Conservation (phyloP, 30 jellyfish, hydroid and myxozoan species). For the Cassiopea andromeda region DNA sequence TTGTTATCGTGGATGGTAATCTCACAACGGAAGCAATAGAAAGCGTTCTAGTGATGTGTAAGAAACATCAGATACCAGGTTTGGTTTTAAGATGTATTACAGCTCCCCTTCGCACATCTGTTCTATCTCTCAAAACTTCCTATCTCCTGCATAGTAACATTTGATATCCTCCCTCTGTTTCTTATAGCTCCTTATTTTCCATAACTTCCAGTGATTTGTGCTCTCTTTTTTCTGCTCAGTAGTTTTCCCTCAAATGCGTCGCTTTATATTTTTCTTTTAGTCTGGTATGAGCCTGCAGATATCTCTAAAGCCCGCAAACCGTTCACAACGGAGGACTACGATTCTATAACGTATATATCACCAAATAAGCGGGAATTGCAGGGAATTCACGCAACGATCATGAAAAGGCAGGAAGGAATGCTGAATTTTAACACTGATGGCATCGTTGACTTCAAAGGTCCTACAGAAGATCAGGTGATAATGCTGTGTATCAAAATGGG, state of each 20-base stretch:
- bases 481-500: slow-evolving; percentile 45
- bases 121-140: too few species aligned
- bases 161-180: too few species aligned
- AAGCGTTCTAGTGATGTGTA: slow-evolving; percentile 49
- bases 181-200: too few species aligned
- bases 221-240: too few species aligned
- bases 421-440: slow-evolving; percentile 37
- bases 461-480: slow-evolving; percentile 43
- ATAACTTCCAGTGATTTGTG: too few species aligned
- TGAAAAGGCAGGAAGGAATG: slow-evolving; percentile 43
- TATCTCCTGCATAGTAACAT: too few species aligned
- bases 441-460: slow-evolving; percentile 38
- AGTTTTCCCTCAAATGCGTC: too few species aligned
- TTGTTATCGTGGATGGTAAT: slow-evolving; percentile 81
- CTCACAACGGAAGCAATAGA: slow-evolving; percentile 60
- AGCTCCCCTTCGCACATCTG: too few species aligned
- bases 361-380: slow-evolving; percentile 78
- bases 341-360: slow-evolving; percentile 56
- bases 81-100: too few species aligned
- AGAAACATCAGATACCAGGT: slow-evolving; percentile 82
- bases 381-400: slow-evolving; percentile 59
- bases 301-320: slow-evolving; percentile 76
- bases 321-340: slow-evolving; percentile 38
- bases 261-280: slow-evolving; percentile 17
- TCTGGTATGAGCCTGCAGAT: slow-evolving; percentile 92